Evolutionary conservation across 2,888 invertebrate genomes (phyloP).

Genomic region (Malacosoma neustria): DNA sequence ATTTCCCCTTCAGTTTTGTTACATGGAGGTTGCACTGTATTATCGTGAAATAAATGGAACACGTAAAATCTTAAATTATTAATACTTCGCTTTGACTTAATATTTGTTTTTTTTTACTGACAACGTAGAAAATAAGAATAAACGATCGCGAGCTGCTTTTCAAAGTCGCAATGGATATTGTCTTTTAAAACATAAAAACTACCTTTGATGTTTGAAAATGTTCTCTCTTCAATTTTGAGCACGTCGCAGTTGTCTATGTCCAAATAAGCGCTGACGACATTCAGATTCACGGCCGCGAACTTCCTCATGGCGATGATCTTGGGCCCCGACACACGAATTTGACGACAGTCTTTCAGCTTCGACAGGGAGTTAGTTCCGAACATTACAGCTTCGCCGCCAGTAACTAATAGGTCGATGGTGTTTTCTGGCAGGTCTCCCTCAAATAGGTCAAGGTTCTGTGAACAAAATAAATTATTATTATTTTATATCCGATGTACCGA

Average conservation of each 20-base stretch:
- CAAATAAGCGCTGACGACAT: slow-evolving; percentile 74
- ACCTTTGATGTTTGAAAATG: slow-evolving; percentile 78
- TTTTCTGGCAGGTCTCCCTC: slow-evolving; percentile 72
- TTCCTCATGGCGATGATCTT: slow-evolving; percentile 70
- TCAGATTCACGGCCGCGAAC: slow-evolving; percentile 76
- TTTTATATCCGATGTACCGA: no score
- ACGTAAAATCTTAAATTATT: no score
- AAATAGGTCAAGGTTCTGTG: slow-evolving; percentile 62
- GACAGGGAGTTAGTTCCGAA: slow-evolving; percentile 75
- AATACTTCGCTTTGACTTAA: no score
- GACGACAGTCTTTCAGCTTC: slow-evolving; percentile 65
- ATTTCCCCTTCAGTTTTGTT: no score
- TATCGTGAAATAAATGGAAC: no score
- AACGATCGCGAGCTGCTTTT: no score
- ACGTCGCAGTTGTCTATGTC: slow-evolving; percentile 76
- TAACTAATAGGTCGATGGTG: slow-evolving; percentile 74
- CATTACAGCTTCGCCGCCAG: slow-evolving; percentile 69
- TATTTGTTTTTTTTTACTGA: no score
- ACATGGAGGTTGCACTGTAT: no score
- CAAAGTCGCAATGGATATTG: no score
- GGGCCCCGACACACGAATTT: slow-evolving; percentile 70
- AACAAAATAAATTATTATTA: no score
- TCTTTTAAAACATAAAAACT: slow-evolving; percentile 8
- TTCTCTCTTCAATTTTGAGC: slow-evolving; percentile 76
- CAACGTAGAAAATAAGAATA: no score